phyloP scores from a whole-genome alignment of 64 coral and sea anemone genomes.

The Montipora capricornis region DNA sequence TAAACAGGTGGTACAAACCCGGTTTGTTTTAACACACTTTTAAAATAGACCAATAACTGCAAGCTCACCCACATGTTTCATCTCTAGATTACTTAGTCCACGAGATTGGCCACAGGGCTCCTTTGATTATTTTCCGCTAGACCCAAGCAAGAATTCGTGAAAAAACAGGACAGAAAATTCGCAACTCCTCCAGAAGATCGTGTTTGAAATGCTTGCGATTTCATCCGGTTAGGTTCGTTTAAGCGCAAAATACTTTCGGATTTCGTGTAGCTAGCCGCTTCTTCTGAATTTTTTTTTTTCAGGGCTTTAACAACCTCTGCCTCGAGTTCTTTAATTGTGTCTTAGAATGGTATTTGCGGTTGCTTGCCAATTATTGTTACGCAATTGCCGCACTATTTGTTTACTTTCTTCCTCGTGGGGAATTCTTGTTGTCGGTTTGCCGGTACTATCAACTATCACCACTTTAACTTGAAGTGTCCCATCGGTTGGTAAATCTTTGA shows the following conservation, averaged over 20 bases:
- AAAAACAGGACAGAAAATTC: conserved; percentile 31
- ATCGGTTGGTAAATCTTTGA: neutral
- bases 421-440: conserved; percentile 4
- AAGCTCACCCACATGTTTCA: too few relatives aligned
- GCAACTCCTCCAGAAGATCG: conserved; percentile 39
- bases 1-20: too few relatives aligned
- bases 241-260: conserved; percentile 47
- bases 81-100: too few relatives aligned
- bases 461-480: conserved; percentile 13
- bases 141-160: neutral
- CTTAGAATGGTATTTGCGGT: conserved; percentile 27
- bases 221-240: conserved; percentile 24
- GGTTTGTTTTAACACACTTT: too few relatives aligned
- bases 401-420: conserved; percentile 39
- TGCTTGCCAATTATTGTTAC: conserved; percentile 43
- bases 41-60: too few relatives aligned
- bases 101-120: too few relatives aligned
- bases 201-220: conserved; percentile 21
- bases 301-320: conserved; percentile 27
- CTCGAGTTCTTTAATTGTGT: conserved; percentile 13
- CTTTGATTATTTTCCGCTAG: neutral
- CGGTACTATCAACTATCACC: neutral
- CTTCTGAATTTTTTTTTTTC: conserved; percentile 5
- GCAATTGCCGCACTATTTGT: conserved; percentile 7
- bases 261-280: conserved; percentile 29